phyloP scores from a whole-genome alignment of 1,140 invertebrate genomes.

The Paraescarpia echinospica region DNA sequence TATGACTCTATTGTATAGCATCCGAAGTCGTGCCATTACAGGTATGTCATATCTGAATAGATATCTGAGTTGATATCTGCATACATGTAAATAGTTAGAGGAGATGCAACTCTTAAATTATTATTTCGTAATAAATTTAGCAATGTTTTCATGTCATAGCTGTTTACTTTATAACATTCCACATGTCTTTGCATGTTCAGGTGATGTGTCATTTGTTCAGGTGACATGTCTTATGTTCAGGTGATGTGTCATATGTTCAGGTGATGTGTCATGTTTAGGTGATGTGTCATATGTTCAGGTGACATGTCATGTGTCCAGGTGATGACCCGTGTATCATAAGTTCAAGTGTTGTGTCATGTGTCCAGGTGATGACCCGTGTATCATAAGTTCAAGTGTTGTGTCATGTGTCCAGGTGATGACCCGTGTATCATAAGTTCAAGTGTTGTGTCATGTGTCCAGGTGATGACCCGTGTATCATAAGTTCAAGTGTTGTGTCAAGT shows the following conservation, averaged over 20 bases:
- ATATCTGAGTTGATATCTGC: not conserved
- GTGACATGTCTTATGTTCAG: not conserved
- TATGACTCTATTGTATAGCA: not conserved
- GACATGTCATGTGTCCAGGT: too few species aligned
- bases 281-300: too few species aligned
- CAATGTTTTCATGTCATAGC: not conserved
- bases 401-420: too few species aligned
- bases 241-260: not conserved
- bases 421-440: too few species aligned
- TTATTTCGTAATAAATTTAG: not conserved
- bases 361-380: too few species aligned
- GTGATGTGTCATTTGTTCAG: not conserved
- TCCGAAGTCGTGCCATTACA: not conserved
- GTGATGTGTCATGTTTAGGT: too few species aligned
- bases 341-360: too few species aligned
- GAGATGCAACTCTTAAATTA: not conserved
- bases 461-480: not conserved
- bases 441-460: not conserved
- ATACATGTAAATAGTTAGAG: too few species aligned
- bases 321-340: too few species aligned
- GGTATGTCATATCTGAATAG: not conserved
- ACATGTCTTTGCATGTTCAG: not conserved
- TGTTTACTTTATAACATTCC: not conserved
- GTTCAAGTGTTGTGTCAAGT: not conserved
- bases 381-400: too few species aligned